Base-by-base conservation (phyloP, 2,113 vertebrate species). In the Phalacrocorax brasilianus region DNA sequence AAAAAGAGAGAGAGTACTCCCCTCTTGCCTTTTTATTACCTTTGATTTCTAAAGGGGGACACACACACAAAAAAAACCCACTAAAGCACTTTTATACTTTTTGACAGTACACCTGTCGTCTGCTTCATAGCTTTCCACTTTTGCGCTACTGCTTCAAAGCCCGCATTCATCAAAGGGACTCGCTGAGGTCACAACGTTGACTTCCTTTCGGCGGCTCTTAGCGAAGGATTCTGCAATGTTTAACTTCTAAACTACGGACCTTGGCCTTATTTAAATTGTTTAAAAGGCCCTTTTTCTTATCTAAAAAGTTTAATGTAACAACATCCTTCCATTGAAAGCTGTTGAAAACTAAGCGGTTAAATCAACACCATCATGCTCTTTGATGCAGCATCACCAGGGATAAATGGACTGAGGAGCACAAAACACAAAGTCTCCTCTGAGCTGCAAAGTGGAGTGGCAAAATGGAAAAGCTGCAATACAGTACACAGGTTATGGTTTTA, bases 111-210 rank as follows among this genome's bases (percentile, higher is more conserved):
- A 88, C 70, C 49, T 92, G 72, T 91, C 4, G 1, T 85, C 63
- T 78, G 17, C 44, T 87, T 93, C 78, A 77, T 62, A 95, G 71
- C 72, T 94, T 93, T 58, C 38, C 19, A 35, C 67, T 95, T 96
- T 53, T 89, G 56, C 89, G 62, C 44, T 72, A 16, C 74, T 83
- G 67, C 91, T 97, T 96, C 95, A 95, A 96, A 97, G 83, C 74
- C 35, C 35, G 76, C 73, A 75, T 83, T 89, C 70, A 92, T 95
- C 35, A 20, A 92, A 95, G 61, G 70, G 81, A 40, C n/a, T 75
- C 82, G 53, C 1, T 2, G 62, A 89, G 85, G 83, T 94, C 86
- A 81, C 2, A 4, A 74, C 56, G 80, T 61, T 92, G 88, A 66
- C 61, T 92, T 95, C 52, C 35, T 96, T 95, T 94, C 40, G 19